These are phyloP conservation scores for Julus scandinavius DNA, from an alignment of 2,888 invertebrate genomes.

Conservation along the genomic window DNA sequence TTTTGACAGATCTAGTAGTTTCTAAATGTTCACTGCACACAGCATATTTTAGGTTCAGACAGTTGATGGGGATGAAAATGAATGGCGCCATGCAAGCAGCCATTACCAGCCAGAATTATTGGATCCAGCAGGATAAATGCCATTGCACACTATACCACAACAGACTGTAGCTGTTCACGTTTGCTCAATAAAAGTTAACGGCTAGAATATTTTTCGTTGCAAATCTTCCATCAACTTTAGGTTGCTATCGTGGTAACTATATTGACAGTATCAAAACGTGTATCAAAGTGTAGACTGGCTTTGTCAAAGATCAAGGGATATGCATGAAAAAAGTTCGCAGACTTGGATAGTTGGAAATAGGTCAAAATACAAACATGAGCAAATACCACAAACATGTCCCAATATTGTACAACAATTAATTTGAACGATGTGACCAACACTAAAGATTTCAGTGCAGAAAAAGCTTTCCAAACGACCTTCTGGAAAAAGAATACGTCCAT, in stretches of 20 bases:
- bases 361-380: too few species aligned
- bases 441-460: too few species aligned
- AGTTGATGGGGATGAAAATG: conserved; percentile 39
- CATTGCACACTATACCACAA: not conserved
- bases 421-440: too few species aligned
- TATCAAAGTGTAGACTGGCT: not conserved
- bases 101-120: conserved; percentile 35
- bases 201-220: not conserved
- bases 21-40: conserved; percentile 2
- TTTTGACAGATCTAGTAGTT: conserved; percentile 19
- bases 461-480: too few species aligned
- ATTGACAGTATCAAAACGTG: not conserved
- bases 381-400: too few species aligned
- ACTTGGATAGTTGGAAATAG: too few species aligned
- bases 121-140: not conserved
- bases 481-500: too few species aligned
- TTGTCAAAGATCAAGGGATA: not conserved
- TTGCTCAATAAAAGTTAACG: conserved; percentile 9
- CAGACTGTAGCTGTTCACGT: not conserved
- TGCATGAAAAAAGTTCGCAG: too few species aligned
- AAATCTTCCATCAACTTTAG: not conserved
- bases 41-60: conserved; percentile 39
- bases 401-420: too few species aligned
- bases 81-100: conserved; percentile 38
- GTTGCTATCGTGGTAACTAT: not conserved